phyloP scores from a whole-genome alignment of 2,888 invertebrate species.

The Megamerina dolium region DNA sequence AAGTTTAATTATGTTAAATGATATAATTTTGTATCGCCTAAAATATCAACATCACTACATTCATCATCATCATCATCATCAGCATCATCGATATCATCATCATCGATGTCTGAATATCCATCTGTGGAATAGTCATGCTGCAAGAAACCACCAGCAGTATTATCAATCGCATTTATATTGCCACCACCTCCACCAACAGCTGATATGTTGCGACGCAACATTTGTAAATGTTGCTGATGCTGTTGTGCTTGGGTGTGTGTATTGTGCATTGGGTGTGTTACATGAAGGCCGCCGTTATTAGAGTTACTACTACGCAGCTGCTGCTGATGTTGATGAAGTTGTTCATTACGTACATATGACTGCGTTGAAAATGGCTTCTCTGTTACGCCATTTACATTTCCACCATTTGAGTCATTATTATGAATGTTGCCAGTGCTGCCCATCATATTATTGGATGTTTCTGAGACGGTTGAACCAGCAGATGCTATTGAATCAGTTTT shows the following conservation, averaged over 20 bases:
- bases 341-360: conserved; percentile 10
- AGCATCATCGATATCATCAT: conserved; percentile 34
- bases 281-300: too few relatives aligned
- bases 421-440: background rate
- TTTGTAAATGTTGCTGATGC: conserved; percentile 33
- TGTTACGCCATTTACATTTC: background rate
- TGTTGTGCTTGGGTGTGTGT: conserved; percentile 4
- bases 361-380: conserved; percentile 21
- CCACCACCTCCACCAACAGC: too few relatives aligned
- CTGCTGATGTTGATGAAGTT: conserved; percentile 13
- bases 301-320: conserved; percentile 2
- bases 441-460: background rate
- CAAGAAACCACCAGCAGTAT: conserved; percentile 22
- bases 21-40: conserved; percentile 46
- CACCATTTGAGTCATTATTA: conserved; percentile 11
- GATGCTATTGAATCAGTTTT: conserved; percentile 6
- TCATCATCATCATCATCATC: conserved; percentile 47
- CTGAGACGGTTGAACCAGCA: background rate
- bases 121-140: conserved; percentile 46
- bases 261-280: background rate
- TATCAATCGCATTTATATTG: conserved; percentile 23
- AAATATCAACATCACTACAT: conserved; percentile 48
- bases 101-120: conserved; percentile 44
- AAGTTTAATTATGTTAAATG: conserved; percentile 46
- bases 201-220: conserved; percentile 28